A percentile compares a stretch with the other conserved stretches of the same genome.
These are phyloP conservation scores for Lysandra bellargus DNA, from an alignment of 2,888 invertebrate genomes.

Conservation along the genomic window DNA sequence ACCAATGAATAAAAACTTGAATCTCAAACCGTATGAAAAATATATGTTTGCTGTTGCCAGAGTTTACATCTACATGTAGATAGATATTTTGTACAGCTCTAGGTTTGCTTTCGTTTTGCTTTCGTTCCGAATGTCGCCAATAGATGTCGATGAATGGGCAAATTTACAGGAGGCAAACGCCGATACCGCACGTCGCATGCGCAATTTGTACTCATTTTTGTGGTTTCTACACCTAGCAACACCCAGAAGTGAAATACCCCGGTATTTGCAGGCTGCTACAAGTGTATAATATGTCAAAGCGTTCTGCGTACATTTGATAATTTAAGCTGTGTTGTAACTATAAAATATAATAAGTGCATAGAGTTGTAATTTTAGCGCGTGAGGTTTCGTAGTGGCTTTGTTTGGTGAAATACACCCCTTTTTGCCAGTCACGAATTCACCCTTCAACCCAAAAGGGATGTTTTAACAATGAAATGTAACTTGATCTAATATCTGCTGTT, in stretches of 20 bases:
- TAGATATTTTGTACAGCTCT: neutral
- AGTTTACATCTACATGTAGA: neutral
- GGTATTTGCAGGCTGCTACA: no score
- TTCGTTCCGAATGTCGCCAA: neutral
- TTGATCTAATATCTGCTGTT: neutral
- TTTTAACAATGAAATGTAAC: neutral
- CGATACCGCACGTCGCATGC: neutral
- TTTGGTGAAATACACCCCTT: neutral
- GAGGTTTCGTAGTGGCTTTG: no score
- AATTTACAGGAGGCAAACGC: neutral
- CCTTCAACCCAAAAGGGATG: neutral
- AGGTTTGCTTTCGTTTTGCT: neutral
- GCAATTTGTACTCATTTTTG: neutral
- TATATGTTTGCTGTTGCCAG: neutral
- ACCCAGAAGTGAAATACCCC: no score
- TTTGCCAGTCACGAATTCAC: neutral
- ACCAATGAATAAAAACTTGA: neutral
- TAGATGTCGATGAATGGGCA: neutral
- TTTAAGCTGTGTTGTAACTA: no score
- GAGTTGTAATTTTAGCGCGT: no score
- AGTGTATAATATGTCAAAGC: no score
- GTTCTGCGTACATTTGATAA: no score
- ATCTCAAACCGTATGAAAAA: neutral
- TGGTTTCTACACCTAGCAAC: no score
- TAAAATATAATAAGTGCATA: no score